These are phyloP conservation scores for Diploscapter pachys DNA, from an alignment of 1,140 invertebrate genomes.

Conservation along the genomic window DNA sequence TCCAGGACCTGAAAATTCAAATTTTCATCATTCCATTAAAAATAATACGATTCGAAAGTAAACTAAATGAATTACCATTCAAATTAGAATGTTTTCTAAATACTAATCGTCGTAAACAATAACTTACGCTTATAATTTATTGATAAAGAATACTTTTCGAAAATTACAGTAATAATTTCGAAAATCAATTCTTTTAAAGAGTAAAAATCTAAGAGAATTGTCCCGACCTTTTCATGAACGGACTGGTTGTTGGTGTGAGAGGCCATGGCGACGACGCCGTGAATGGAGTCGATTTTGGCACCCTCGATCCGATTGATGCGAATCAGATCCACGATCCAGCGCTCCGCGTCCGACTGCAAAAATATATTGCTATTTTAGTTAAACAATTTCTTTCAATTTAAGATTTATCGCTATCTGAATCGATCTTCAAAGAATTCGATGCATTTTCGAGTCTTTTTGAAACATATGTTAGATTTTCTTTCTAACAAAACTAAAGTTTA, in stretches of 20 bases:
- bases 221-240: too few relatives aligned
- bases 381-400: too few relatives aligned
- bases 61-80: too few relatives aligned
- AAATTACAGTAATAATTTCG: too few relatives aligned
- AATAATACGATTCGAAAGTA: too few relatives aligned
- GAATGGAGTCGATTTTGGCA: slow-evolving; percentile 97
- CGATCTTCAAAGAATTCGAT: slow-evolving; percentile 55
- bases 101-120: slow-evolving; percentile 62
- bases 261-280: slow-evolving; percentile 65
- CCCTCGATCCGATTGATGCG: slow-evolving; percentile 86
- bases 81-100: too few relatives aligned
- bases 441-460: slow-evolving; percentile 36
- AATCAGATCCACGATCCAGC: slow-evolving; percentile 99
- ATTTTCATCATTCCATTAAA: slow-evolving; percentile 84
- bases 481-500: too few relatives aligned
- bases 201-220: slow-evolving; percentile 53
- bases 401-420: slow-evolving; percentile 45
- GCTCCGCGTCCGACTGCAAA: slow-evolving; percentile 94
- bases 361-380: slow-evolving; percentile 63
- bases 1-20: slow-evolving; percentile 88
- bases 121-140: too few relatives aligned
- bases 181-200: slow-evolving; percentile 63
- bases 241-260: too few relatives aligned
- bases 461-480: too few relatives aligned
- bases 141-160: too few relatives aligned